These are phyloP conservation scores for Dreissena polymorpha DNA, from an alignment of 1,140 invertebrate species.

Conservation along the genomic window DNA sequence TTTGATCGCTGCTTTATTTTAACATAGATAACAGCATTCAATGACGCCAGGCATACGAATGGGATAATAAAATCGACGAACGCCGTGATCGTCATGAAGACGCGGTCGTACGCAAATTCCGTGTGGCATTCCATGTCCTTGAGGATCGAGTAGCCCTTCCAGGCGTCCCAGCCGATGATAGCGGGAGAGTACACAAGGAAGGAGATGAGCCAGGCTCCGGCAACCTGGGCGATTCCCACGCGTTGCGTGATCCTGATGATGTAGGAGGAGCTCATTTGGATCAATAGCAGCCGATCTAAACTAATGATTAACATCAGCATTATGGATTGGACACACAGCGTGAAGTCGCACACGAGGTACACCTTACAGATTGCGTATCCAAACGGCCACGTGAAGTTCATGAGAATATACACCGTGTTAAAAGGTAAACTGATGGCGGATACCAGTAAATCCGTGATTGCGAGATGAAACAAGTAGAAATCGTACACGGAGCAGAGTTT, in stretches of 20 bases:
- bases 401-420: constrained; percentile 59
- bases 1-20: constrained; percentile 29
- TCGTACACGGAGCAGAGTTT: constrained; percentile 60
- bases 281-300: constrained; percentile 60
- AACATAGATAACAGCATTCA: constrained; percentile 58
- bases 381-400: constrained; percentile 58
- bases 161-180: constrained; percentile 67
- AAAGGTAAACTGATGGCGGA: constrained; percentile 64
- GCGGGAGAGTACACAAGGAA: constrained; percentile 65
- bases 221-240: constrained; percentile 49
- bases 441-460: constrained; percentile 68
- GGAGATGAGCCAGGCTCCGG: constrained; percentile 57
- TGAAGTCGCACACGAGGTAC: constrained; percentile 64
- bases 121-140: constrained; percentile 59
- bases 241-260: constrained; percentile 43
- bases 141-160: constrained; percentile 52
- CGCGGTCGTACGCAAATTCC: constrained; percentile 60
- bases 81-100: constrained; percentile 57
- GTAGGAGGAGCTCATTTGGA: constrained; percentile 58
- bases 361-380: constrained; percentile 66
- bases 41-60: constrained; percentile 34
- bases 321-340: constrained; percentile 61
- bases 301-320: constrained; percentile 66
- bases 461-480: constrained; percentile 71
- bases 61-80: constrained; percentile 65